Percentiles rank a stretch among this genome's conserved stretches.
phyloP scores from a whole-genome alignment of 2,888 invertebrate genomes.

The Eledona agricola region DNA sequence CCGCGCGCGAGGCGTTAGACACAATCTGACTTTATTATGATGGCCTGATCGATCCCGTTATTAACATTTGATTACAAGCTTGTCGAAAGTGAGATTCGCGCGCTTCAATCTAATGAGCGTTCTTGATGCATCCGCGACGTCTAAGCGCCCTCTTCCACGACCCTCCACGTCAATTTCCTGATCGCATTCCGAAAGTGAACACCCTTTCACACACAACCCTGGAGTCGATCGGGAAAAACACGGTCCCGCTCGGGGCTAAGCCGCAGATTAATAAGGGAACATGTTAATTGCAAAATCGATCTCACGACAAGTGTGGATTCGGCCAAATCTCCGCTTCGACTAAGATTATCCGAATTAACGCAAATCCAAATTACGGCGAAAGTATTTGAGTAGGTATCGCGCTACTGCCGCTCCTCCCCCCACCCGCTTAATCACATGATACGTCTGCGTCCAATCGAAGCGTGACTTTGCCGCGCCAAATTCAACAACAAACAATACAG shows the following conservation, averaged over 20 bases:
- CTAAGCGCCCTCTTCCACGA: slow-evolving; percentile 16
- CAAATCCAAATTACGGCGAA: slow-evolving; percentile 4
- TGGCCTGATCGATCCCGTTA: slow-evolving; percentile 41
- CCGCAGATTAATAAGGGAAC: slow-evolving; percentile 13
- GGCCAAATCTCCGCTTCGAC: slow-evolving; percentile 1
- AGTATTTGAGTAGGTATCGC: too few species aligned
- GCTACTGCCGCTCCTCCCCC: too few species aligned
- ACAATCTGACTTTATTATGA: slow-evolving; percentile 41
- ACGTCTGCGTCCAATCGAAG: too few species aligned
- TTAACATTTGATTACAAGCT: slow-evolving; percentile 47
- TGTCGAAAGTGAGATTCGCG: slow-evolving; percentile 38
- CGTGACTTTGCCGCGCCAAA: too few species aligned
- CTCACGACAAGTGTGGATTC: slow-evolving; percentile 1
- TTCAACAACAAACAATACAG: too few species aligned
- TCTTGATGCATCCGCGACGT: slow-evolving; percentile 34
- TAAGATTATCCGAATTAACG: neutral
- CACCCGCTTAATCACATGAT: too few species aligned
- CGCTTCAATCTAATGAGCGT: slow-evolving; percentile 36
- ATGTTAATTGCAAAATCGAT: slow-evolving; percentile 20
- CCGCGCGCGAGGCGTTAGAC: slow-evolving; percentile 37
- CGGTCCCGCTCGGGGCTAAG: neutral
- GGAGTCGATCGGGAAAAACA: slow-evolving; percentile 6
- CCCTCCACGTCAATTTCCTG: slow-evolving; percentile 37
- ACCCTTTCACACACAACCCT: neutral
- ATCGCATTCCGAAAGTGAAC: slow-evolving; percentile 8